Base-by-base conservation (phyloP, 2,888 invertebrate genomes). In the Gnatocerus cornutus region DNA sequence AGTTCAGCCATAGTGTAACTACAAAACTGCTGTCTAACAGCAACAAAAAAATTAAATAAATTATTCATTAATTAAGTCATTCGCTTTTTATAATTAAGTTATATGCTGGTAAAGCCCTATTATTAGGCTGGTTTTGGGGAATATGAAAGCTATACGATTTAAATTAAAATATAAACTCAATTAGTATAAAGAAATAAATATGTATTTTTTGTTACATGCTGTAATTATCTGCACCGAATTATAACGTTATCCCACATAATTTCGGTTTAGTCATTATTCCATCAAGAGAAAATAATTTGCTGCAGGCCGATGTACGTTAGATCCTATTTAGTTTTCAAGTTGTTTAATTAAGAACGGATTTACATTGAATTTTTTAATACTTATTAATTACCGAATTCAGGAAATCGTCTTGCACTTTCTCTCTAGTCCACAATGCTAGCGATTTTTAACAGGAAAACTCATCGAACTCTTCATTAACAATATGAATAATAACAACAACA, bases 151-250 rank as follows among this genome's bases (percentile, higher is more conserved):
- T 29, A 39, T 21, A 63, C 12, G 21, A 64, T 48, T 27, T 12
- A 52, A 45, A 65, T 65, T 56, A 65, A 37, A 65, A 65, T 56
- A 56, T 65, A 56, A 65, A 65, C 56, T 56, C 65, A 56, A 65
- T 65, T 65, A 65, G 48, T 48, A 65, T 55, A 48, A 43, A 56
- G 55, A 48, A 65, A 65, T 56, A 65, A 56, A 56, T 56, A 65
- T 65, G 55, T 64, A 53, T 64, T 64, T 53, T 55, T 53, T 16
- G 29, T 64, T 43, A 56, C 27, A 65, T 65, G 27, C 56, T 48
- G 50, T 65, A 65, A 65, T 65, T 65, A 65, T 65, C 46, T 46
- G 41, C 12, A 64, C 46, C 64, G 21, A 29, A 50, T 50, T 50
- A 46, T 46, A 50, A 45, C 53, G 52, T 53, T 63, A 63, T 63